These are phyloP conservation scores for Alviniconcha strummeri DNA, from an alignment of 2,888 invertebrate genomes.

Conservation along the genomic window DNA sequence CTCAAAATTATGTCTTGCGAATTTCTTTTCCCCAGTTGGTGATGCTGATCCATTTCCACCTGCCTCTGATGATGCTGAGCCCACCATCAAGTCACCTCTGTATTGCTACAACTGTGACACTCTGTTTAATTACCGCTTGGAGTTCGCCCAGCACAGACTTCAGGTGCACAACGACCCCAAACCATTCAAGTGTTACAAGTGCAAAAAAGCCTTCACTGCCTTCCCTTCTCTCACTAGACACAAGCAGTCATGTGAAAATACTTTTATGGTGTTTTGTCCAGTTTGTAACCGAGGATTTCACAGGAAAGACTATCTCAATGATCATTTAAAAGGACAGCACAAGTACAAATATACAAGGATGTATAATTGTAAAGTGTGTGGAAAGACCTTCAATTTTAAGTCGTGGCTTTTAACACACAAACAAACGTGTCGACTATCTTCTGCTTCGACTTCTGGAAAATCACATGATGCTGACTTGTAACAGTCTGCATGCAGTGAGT, in stretches of 20 bases:
- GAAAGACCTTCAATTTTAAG: conserved; percentile 4
- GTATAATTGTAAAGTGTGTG: conserved; percentile 8
- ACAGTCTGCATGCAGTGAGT: too few relatives aligned
- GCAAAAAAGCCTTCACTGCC: conserved; percentile 18
- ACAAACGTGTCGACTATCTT: neutral
- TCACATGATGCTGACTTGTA: too few relatives aligned
- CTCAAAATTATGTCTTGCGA: neutral
- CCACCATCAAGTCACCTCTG: neutral
- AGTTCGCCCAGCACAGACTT: conserved; percentile 20
- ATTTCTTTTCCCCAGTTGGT: neutral
- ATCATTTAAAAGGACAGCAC: conserved; percentile 22
- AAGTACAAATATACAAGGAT: neutral
- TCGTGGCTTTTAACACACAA: conserved; percentile 17
- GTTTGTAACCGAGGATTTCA: conserved; percentile 18
- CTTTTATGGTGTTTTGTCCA: conserved; percentile 14
- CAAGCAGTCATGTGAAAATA: conserved; percentile 27
- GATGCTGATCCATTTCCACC: neutral
- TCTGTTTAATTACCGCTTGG: neutral
- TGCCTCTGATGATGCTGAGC: neutral
- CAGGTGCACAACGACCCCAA: conserved; percentile 2
- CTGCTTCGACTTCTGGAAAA: too few relatives aligned
- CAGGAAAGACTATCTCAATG: conserved; percentile 23
- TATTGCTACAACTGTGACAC: conserved; percentile 17
- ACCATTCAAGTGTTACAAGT: conserved; percentile 24
- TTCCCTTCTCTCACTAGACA: conserved; percentile 15